These are phyloP conservation scores for Euphydryas editha DNA, from an alignment of 2,888 invertebrate species.

Conservation along the genomic window DNA sequence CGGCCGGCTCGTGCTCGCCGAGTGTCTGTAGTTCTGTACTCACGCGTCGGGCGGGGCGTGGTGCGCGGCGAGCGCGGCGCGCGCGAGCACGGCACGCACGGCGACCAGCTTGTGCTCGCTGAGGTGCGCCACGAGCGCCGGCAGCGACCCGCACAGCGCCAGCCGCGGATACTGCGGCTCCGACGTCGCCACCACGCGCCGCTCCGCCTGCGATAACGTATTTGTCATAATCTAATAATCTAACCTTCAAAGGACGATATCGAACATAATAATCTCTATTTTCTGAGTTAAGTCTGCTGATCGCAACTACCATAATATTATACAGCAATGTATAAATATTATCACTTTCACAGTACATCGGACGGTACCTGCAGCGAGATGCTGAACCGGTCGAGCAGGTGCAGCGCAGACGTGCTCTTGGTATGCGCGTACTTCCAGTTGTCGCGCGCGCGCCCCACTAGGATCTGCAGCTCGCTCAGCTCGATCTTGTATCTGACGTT, in stretches of 20 bases:
- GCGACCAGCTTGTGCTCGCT: constrained; percentile 93
- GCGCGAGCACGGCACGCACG: constrained; percentile 66
- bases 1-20: too few species aligned
- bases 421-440: constrained; percentile 95
- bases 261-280: too few species aligned
- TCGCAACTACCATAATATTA: background rate
- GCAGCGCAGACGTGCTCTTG: constrained; percentile 92
- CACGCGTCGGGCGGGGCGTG: constrained; percentile 29
- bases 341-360: too few species aligned
- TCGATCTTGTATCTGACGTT: constrained; percentile 88
- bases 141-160: constrained; percentile 92
- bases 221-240: too few species aligned
- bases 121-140: constrained; percentile 93
- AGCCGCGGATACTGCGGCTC: constrained; percentile 95
- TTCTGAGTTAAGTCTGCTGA: background rate
- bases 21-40: constrained; percentile 10
- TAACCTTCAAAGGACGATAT: too few species aligned
- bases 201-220: constrained; percentile 86
- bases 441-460: constrained; percentile 94
- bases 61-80: constrained; percentile 33
- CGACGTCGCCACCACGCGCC: constrained; percentile 90
- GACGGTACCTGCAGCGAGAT: constrained; percentile 83
- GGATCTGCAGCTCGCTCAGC: constrained; percentile 92
- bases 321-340: background rate
- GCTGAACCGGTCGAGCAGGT: constrained; percentile 92